phyloP scores from a whole-genome alignment of 2,888 invertebrate species.

The Eilema depressum region DNA sequence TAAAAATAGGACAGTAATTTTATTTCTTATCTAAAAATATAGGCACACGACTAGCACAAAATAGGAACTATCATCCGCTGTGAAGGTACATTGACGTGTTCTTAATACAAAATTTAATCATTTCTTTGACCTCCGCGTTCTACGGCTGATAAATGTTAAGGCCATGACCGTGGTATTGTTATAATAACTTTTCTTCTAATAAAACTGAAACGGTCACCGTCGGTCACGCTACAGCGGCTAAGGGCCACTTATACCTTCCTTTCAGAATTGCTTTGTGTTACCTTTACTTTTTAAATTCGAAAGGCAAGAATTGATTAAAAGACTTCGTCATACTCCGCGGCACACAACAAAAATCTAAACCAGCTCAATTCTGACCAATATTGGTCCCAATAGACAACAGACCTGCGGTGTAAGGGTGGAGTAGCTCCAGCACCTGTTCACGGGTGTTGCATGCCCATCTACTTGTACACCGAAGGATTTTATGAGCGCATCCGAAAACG shows the following conservation, averaged over 20 bases:
- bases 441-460: too few relatives aligned
- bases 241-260: background rate
- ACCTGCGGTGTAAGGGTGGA: too few relatives aligned
- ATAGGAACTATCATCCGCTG: background rate
- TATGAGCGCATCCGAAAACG: too few relatives aligned
- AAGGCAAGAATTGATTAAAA: too few relatives aligned
- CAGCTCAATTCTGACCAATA: background rate
- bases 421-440: too few relatives aligned
- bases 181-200: background rate
- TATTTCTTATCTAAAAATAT: too few relatives aligned
- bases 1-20: too few relatives aligned
- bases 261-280: background rate
- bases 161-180: background rate
- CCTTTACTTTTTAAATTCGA: background rate
- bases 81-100: background rate
- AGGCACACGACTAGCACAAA: too few relatives aligned
- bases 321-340: background rate
- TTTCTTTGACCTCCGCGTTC: background rate
- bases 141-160: background rate
- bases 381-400: background rate
- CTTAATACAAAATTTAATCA: background rate
- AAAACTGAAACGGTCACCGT: background rate
- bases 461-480: too few relatives aligned
- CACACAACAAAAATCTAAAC: background rate
- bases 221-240: background rate